Percentiles rank a stretch among this genome's conserved stretches.
Conservation (phyloP, 2,113 vertebrate genomes). For the Aegypius monachus region DNA sequence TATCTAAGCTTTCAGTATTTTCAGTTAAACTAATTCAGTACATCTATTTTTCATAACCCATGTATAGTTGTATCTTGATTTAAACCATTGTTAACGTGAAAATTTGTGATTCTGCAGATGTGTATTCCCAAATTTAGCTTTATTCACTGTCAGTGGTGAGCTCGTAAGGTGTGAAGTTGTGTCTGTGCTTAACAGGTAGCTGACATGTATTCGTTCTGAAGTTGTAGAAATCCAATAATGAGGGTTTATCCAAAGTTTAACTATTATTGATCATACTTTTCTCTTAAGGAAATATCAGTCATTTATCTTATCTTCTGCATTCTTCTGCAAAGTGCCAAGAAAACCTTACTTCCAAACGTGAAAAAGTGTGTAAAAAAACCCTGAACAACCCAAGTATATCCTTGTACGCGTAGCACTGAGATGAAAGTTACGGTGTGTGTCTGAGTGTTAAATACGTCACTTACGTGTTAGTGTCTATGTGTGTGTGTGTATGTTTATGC, state of each 20-base stretch:
- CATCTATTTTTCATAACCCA: neutral
- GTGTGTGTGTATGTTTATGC: neutral
- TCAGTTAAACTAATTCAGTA: neutral
- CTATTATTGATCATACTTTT: neutral
- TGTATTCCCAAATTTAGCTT: neutral
- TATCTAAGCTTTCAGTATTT: neutral
- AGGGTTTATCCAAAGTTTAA: neutral
- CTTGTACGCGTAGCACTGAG: neutral
- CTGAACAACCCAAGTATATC: neutral
- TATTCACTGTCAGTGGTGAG: neutral
- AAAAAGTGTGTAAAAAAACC: neutral
- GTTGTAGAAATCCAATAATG: neutral
- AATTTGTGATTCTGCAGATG: neutral
- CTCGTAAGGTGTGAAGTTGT: neutral
- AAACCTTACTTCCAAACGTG: neutral
- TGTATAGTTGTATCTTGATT: neutral
- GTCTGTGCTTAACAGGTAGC: neutral
- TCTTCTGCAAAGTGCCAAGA: neutral
- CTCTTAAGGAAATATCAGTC: neutral
- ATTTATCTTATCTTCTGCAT: neutral
- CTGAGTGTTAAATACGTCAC: neutral
- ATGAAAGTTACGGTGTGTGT: neutral
- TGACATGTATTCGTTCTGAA: fast-evolving
- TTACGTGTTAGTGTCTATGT: neutral
- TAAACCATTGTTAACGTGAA: neutral